Conservation (phyloP, 2,797 vertebrate genomes). For the Meda fulgida region DNA sequence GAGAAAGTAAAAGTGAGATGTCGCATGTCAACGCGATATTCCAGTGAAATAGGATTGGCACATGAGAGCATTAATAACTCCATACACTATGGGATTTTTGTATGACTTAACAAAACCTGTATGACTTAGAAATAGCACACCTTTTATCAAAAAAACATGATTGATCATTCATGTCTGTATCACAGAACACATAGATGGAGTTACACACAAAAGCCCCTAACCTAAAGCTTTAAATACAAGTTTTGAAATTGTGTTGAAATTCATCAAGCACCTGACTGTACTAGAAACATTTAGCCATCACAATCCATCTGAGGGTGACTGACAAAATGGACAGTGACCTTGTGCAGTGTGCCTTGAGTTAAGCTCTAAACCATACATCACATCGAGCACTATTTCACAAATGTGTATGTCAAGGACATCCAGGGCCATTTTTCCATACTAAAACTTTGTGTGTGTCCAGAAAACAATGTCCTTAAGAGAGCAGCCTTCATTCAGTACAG, state of each 20-base stretch:
- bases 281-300: slow-evolving; percentile 7
- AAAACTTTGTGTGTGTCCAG: neutral
- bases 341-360: neutral
- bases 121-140: neutral
- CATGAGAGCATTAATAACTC: neutral
- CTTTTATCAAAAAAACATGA: neutral
- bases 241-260: neutral
- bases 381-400: slow-evolving; percentile 19
- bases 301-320: neutral
- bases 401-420: slow-evolving; percentile 18
- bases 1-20: slow-evolving; percentile 6
- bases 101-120: neutral
- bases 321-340: slow-evolving; percentile 11
- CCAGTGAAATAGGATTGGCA: neutral
- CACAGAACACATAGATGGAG: neutral
- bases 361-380: slow-evolving; percentile 9
- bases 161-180: neutral
- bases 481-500: neutral
- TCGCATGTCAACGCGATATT: neutral
- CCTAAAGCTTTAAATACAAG: neutral
- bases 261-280: neutral
- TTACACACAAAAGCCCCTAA: neutral
- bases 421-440: neutral
- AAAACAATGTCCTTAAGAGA: neutral
- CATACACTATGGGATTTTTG: neutral